Evolutionary conservation across 2,797 vertebrate genomes (phyloP), one percentile per base, ranked within the genome.

Genomic region (Argyrosomus regius): DNA sequence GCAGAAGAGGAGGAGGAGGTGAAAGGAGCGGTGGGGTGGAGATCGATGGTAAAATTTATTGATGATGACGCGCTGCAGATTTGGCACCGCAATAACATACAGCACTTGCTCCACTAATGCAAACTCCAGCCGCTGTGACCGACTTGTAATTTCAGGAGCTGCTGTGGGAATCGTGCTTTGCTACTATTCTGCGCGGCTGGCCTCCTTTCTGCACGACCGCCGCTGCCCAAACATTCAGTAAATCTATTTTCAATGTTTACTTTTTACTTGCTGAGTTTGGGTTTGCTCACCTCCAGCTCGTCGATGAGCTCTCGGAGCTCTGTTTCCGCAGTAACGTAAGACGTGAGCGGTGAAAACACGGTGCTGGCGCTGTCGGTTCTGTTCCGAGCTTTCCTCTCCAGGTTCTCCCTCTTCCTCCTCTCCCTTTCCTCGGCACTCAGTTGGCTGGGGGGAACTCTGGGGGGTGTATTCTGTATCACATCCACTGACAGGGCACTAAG

Each of bases 301-400:
- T 91, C 56, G 94, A 99, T 95, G 79, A 99, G 95, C 62, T 97
- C 97, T 79, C 63, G 68, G 8, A 99, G 96, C 78, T 99, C 96
- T 0, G 98, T 99, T 90, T 97, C 95, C 8, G 97, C 96, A 0
- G 97, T 99, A 80, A 99, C 95, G 62, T 95, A 96, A 39, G 96
- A 98, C 0, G 98, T 99, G 78, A 99, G 78, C 5, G 98, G 97
- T 31, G 95, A 96, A 90, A 97, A 99, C 72, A 97, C 69, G 54
- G 85, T 91, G 3, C 84, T 73, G 63, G 95, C 82, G 28, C 69
- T 85, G n/a, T 82, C 91, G 1, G 81, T 83, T 75, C 85, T 57
- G 69, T 59, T 82, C 58, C 52, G 87, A 2, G 92, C 90, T 90
- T 97, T 97, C 91, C 89, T 95, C 86, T 96, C 96, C 70, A 97